phyloP scores from a whole-genome alignment of 2,888 invertebrate species.

The Bruchidius siliquastri region DNA sequence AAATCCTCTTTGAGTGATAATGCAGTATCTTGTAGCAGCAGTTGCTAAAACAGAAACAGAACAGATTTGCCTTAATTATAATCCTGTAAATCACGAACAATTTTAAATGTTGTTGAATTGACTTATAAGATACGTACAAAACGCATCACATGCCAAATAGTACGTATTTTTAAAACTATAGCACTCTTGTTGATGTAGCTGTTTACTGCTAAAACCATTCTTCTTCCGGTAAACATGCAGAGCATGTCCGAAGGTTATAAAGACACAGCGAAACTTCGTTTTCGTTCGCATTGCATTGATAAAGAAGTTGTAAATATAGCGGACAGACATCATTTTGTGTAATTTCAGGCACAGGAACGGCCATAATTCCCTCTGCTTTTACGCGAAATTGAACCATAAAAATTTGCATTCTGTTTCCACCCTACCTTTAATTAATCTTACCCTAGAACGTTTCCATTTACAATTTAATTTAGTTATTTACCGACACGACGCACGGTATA shows the following conservation, averaged over 20 bases:
- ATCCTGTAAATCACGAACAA: too few species aligned
- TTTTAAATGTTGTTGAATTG: too few species aligned
- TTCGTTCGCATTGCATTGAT: not conserved
- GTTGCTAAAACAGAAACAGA: too few species aligned
- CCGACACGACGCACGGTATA: constrained; percentile 26
- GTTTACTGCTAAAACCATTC: not conserved
- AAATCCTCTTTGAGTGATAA: too few species aligned
- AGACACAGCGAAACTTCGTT: not conserved
- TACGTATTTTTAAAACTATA: too few species aligned
- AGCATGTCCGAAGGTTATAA: not conserved
- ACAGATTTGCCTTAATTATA: too few species aligned
- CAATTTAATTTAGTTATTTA: constrained; percentile 41
- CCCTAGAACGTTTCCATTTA: constrained; percentile 30
- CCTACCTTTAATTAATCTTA: constrained; percentile 35
- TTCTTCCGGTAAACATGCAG: not conserved
- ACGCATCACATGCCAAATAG: too few species aligned
- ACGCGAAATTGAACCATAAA: constrained; percentile 28
- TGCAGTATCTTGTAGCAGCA: too few species aligned
- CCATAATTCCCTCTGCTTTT: constrained; percentile 25
- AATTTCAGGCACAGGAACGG: constrained; percentile 15
- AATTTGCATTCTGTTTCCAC: constrained; percentile 31
- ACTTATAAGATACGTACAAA: too few species aligned
- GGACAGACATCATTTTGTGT: not conserved
- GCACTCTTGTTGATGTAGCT: too few species aligned
- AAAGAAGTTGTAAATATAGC: not conserved